These are phyloP conservation scores for Catharus fuscescens DNA, from an alignment of 2,113 vertebrate genomes.

Conservation along the genomic window DNA sequence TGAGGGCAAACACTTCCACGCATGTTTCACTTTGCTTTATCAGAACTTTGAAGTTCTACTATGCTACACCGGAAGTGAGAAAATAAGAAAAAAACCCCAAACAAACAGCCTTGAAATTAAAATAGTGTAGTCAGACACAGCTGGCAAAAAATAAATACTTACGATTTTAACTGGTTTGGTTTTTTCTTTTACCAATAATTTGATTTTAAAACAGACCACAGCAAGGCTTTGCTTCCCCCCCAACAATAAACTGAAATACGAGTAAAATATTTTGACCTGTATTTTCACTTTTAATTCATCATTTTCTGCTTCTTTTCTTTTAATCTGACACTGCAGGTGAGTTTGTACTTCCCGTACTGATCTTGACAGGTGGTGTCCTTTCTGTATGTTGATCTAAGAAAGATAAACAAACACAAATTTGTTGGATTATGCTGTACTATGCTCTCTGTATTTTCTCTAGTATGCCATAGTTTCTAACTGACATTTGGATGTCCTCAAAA, in stretches of 20 bases:
- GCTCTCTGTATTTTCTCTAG: neutral
- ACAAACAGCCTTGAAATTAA: neutral
- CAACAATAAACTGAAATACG: neutral
- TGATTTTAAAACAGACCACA: neutral
- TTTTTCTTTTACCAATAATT: neutral
- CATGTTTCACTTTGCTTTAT: neutral
- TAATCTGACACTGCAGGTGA: conserved; percentile 82
- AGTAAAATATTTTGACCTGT: conserved; percentile 71
- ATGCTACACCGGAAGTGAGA: neutral
- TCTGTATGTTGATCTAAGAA: conserved; percentile 76
- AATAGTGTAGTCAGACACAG: neutral
- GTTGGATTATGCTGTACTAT: neutral
- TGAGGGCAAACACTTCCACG: neutral
- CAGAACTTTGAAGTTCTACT: neutral
- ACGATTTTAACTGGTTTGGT: neutral
- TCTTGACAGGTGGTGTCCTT: conserved; percentile 70
- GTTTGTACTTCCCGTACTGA: conserved; percentile 77
- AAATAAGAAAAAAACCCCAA: neutral
- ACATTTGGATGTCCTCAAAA: neutral
- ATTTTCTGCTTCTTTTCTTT: conserved; percentile 85
- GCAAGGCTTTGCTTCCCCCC: neutral
- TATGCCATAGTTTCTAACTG: neutral
- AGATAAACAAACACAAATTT: neutral
- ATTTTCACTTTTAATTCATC: conserved; percentile 79
- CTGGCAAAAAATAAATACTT: neutral